phyloP scores from a whole-genome alignment of 2,113 vertebrate species.

The Isichthys henryi region DNA sequence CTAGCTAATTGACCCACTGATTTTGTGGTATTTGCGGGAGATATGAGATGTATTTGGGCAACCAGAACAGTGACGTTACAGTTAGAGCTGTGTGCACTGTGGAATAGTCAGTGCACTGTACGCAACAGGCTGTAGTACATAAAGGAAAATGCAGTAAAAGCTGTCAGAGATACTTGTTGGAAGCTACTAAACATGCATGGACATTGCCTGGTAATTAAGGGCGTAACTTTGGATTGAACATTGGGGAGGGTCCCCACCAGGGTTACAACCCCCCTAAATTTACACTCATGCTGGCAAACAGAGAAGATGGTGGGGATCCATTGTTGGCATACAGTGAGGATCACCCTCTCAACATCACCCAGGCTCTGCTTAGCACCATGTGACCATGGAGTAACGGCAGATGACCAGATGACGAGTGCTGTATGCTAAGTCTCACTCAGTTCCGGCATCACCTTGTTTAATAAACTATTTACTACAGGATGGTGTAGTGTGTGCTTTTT shows the following conservation, averaged over 20 bases:
- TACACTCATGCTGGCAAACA: not conserved
- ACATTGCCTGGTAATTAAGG: not conserved
- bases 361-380: not conserved
- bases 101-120: not conserved
- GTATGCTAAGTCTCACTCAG: not conserved
- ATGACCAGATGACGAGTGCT: not conserved
- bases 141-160: not conserved
- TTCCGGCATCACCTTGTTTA: not conserved
- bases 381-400: not conserved
- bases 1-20: not conserved
- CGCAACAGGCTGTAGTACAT: not conserved
- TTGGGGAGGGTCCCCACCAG: too few relatives aligned
- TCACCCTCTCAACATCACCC: not conserved
- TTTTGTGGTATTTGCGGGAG: not conserved
- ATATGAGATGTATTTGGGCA: not conserved
- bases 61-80: not conserved
- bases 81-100: not conserved
- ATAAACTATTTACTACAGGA: not conserved
- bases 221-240: too few relatives aligned
- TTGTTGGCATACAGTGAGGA: not conserved
- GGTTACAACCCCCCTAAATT: too few relatives aligned
- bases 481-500: not conserved
- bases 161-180: not conserved
- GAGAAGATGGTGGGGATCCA: slow-evolving; percentile 4
- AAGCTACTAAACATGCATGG: not conserved